Evolutionary conservation across 2,797 vertebrate genomes (phyloP).

Genomic region (Tolypeutes matacus): DNA sequence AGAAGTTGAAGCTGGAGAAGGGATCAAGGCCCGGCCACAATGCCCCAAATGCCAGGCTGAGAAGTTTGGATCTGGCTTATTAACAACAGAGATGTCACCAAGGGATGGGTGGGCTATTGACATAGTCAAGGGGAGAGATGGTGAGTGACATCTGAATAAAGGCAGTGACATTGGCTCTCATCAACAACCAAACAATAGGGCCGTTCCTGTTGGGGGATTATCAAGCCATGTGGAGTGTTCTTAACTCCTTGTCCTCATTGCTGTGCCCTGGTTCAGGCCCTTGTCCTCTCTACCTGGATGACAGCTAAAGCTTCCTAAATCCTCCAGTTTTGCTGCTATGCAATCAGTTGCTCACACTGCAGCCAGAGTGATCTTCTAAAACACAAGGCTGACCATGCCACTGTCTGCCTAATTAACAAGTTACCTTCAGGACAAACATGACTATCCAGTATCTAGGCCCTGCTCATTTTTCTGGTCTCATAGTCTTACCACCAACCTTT

Average conservation of each 20-base stretch:
- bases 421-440: not conserved
- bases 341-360: not conserved
- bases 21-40: not conserved
- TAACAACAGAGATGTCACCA: not conserved
- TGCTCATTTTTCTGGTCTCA: not conserved
- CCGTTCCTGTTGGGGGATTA: not conserved
- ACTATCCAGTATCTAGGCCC: not conserved
- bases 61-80: constrained; percentile 23
- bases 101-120: not conserved
- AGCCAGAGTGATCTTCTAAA: not conserved
- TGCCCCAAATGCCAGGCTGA: not conserved
- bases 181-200: not conserved
- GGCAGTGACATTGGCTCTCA: not conserved
- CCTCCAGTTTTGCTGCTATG: not conserved
- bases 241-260: not conserved
- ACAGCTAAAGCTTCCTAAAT: not conserved
- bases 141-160: not conserved
- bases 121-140: not conserved
- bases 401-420: not conserved
- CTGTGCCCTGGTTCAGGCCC: not conserved
- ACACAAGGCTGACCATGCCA: no score
- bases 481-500: not conserved
- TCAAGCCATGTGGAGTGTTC: not conserved
- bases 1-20: not conserved
- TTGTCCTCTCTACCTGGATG: not conserved